A percentile compares a stretch with the other conserved stretches of the same genome.
phyloP scores from a whole-genome alignment of 2,113 vertebrate species.

The Myrmecophaga tridactyla region DNA sequence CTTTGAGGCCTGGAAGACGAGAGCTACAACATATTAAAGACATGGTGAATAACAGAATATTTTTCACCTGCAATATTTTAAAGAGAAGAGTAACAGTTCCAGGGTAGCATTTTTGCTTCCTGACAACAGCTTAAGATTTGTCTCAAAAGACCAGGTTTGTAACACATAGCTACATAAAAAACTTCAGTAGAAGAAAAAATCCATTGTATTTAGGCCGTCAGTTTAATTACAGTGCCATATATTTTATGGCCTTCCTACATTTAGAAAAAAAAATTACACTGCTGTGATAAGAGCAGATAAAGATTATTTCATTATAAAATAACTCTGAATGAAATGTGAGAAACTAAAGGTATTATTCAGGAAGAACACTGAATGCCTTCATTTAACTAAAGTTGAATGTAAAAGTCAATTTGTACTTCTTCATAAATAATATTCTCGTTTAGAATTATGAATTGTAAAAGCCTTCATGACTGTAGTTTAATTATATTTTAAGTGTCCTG shows the following conservation, averaged over 20 bases:
- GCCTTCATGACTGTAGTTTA: slow-evolving; percentile 50
- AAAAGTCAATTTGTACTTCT: slow-evolving; percentile 74
- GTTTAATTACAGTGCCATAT: slow-evolving; percentile 11
- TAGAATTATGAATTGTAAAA: slow-evolving; percentile 64
- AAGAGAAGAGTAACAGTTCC: slow-evolving; percentile 18
- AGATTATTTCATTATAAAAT: slow-evolving; percentile 28
- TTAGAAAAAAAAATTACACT: not conserved
- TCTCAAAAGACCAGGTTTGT: slow-evolving; percentile 12
- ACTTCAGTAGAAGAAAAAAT: slow-evolving; percentile 35
- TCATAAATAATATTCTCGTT: slow-evolving; percentile 58
- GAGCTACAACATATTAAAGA: not conserved
- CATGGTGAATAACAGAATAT: not conserved
- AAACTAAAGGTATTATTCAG: slow-evolving; percentile 22
- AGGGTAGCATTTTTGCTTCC: not conserved
- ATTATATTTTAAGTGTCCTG: slow-evolving; percentile 45
- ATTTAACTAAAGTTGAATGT: slow-evolving; percentile 74
- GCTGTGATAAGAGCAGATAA: not conserved
- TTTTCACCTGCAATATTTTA: not conserved
- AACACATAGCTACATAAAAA: slow-evolving; percentile 27
- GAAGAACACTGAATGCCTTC: slow-evolving; percentile 79
- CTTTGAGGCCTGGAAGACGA: not conserved
- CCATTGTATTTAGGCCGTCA: not conserved
- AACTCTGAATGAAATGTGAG: slow-evolving; percentile 43
- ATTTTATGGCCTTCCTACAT: slow-evolving; percentile 1
- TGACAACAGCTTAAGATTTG: not conserved